phyloP scores from a whole-genome alignment of 2,888 invertebrate species.

The Corbicula japonica region DNA sequence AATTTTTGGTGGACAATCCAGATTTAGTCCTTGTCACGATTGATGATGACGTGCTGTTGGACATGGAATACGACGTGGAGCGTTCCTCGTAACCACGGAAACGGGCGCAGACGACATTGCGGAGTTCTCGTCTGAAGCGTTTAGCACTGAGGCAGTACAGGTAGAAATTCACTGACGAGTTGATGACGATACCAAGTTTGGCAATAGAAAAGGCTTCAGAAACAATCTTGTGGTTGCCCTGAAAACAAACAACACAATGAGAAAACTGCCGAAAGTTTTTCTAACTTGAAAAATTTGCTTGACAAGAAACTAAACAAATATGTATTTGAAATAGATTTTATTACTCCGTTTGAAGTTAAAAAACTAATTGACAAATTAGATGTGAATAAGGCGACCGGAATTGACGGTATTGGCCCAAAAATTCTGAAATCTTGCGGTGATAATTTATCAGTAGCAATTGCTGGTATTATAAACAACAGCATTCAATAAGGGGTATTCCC shows the following conservation, averaged over 20 bases:
- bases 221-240: constrained; percentile 71
- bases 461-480: no score
- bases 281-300: no score
- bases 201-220: constrained; percentile 73
- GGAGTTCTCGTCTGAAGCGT: constrained; percentile 77
- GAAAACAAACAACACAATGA: constrained; percentile 24
- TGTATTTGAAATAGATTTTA: no score
- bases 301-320: no score
- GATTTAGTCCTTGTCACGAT: constrained; percentile 36
- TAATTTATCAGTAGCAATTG: no score
- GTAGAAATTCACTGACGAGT: constrained; percentile 80
- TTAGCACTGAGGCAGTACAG: constrained; percentile 77
- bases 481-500: no score
- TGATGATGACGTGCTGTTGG: constrained; percentile 45
- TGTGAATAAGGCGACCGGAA: no score
- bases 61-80: constrained; percentile 46
- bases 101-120: constrained; percentile 41
- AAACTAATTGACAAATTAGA: no score
- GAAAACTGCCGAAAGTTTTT: no score
- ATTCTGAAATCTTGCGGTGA: no score
- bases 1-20: constrained; percentile 1
- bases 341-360: no score
- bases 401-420: no score
- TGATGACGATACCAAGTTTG: constrained; percentile 78
- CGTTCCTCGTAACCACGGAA: background rate